Conservation (phyloP, 2,888 invertebrate genomes). For the Tricholauxania praeusta region DNA sequence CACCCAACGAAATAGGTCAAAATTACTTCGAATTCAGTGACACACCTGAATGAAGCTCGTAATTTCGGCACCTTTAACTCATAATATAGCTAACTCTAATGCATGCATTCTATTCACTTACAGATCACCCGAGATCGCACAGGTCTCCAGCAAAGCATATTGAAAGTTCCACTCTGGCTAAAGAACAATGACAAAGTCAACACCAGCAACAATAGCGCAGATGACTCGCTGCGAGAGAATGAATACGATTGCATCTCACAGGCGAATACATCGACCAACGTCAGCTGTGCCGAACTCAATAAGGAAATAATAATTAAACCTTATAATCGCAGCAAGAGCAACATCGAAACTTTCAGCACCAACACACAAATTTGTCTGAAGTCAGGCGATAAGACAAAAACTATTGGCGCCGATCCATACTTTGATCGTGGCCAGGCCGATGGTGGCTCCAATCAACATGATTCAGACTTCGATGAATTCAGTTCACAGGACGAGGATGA, state of each 20-base stretch:
- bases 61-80: too few species aligned
- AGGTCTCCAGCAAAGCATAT: slow-evolving; percentile 86
- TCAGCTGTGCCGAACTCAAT: slow-evolving; percentile 61
- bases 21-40: too few species aligned
- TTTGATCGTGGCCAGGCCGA: slow-evolving; percentile 71
- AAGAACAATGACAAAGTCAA: slow-evolving; percentile 64
- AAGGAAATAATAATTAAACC: slow-evolving; percentile 56
- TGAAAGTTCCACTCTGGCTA: slow-evolving; percentile 76
- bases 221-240: slow-evolving; percentile 32
- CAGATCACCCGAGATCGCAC: slow-evolving; percentile 87
- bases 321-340: slow-evolving; percentile 67
- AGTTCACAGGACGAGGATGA: slow-evolving; percentile 79
- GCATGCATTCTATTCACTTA: neutral
- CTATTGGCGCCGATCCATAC: slow-evolving; percentile 50
- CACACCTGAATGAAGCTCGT: too few species aligned
- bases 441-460: slow-evolving; percentile 87
- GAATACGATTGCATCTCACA: slow-evolving; percentile 51
- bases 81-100: too few species aligned
- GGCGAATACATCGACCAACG: slow-evolving; percentile 50
- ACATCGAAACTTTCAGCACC: slow-evolving; percentile 62
- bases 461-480: slow-evolving; percentile 89
- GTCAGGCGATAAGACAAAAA: slow-evolving; percentile 49
- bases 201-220: slow-evolving; percentile 39
- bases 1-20: too few species aligned
- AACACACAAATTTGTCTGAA: slow-evolving; percentile 59